phyloP scores from a whole-genome alignment of 2,888 invertebrate genomes.

The Panopea generosa region DNA sequence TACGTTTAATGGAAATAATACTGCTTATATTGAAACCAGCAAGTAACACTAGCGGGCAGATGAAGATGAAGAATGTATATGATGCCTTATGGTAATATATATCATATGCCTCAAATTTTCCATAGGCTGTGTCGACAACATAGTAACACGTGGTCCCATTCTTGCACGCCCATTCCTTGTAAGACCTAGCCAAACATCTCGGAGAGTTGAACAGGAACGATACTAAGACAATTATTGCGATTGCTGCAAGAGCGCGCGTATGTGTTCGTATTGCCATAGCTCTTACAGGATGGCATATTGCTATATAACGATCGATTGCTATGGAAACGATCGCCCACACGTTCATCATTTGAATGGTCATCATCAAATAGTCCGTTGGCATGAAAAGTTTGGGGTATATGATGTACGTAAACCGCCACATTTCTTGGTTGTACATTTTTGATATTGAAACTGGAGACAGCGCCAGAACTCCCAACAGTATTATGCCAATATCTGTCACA shows the following conservation, averaged over 20 bases:
- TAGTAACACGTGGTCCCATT: slow-evolving; percentile 49
- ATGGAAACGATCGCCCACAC: slow-evolving; percentile 83
- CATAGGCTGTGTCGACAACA: slow-evolving; percentile 70
- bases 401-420: slow-evolving; percentile 70
- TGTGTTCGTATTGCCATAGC: slow-evolving; percentile 75
- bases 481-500: slow-evolving; percentile 76
- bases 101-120: slow-evolving; percentile 66
- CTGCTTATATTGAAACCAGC: slow-evolving; percentile 75
- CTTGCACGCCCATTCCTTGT: slow-evolving; percentile 20
- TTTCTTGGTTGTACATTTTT: slow-evolving; percentile 56
- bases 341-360: slow-evolving; percentile 80
- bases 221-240: slow-evolving; percentile 66
- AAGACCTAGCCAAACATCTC: slow-evolving; percentile 72
- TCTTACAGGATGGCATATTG: slow-evolving; percentile 82
- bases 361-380: slow-evolving; percentile 76
- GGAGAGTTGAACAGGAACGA: slow-evolving; percentile 80
- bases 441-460: slow-evolving; percentile 71
- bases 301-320: slow-evolving; percentile 81
- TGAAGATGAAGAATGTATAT: slow-evolving; percentile 76
- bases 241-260: slow-evolving; percentile 72
- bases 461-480: slow-evolving; percentile 64
- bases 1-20: slow-evolving; percentile 77
- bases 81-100: slow-evolving; percentile 72
- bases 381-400: slow-evolving; percentile 78
- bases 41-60: slow-evolving; percentile 74